phyloP scores from a whole-genome alignment of 1,140 invertebrate species.

The Magallana angulata region DNA sequence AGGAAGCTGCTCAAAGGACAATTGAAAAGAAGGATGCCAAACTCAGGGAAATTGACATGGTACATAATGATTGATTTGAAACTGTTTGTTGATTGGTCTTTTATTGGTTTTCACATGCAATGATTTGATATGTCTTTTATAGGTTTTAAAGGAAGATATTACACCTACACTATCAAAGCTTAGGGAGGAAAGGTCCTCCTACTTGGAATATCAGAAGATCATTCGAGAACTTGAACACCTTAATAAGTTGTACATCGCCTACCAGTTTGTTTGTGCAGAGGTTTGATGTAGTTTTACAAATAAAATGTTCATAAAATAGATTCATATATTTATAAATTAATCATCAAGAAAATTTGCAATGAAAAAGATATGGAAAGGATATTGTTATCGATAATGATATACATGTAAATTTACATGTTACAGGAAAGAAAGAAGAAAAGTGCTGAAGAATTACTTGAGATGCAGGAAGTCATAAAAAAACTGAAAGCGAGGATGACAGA shows the following conservation, averaged over 20 bases:
- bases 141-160: constrained; percentile 93
- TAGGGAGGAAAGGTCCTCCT: constrained; percentile 90
- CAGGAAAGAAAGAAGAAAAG: constrained; percentile 81
- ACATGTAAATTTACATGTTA: neutral
- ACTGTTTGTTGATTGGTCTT: neutral
- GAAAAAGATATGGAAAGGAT: too few species aligned
- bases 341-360: too few species aligned
- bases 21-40: constrained; percentile 97
- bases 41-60: constrained; percentile 91
- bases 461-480: constrained; percentile 79
- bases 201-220: constrained; percentile 92
- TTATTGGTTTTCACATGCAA: neutral
- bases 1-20: constrained; percentile 90
- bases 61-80: constrained; percentile 78
- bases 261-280: constrained; percentile 84
- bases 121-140: neutral
- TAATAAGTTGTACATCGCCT: constrained; percentile 88
- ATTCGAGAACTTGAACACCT: constrained; percentile 91
- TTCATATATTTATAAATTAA: too few species aligned
- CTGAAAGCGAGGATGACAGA: constrained; percentile 71
- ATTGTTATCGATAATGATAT: too few species aligned
- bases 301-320: too few species aligned
- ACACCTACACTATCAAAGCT: constrained; percentile 92
- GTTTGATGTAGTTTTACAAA: constrained; percentile 67
- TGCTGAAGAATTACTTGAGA: constrained; percentile 79